These are phyloP conservation scores for Tympanoctomys barrerae DNA, from an alignment of 2,797 vertebrate genomes.

Conservation along the genomic window DNA sequence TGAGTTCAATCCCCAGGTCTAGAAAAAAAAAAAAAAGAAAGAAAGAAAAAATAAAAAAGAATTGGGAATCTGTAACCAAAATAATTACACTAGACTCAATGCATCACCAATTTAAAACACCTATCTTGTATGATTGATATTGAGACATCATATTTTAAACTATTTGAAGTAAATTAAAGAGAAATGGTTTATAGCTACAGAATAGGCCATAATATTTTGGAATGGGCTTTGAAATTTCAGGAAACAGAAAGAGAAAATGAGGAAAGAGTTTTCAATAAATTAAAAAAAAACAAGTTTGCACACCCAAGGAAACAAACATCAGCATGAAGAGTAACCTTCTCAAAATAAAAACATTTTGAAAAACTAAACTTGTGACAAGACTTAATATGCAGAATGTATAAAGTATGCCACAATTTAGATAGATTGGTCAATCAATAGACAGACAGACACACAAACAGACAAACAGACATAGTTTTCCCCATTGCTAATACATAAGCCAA, in stretches of 20 bases:
- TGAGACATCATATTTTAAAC: neutral
- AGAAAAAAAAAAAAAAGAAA: too few species aligned
- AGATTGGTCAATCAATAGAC: too few species aligned
- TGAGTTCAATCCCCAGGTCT: too few species aligned
- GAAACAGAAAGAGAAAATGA: neutral
- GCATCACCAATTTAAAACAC: neutral
- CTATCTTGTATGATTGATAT: neutral
- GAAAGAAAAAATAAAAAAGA: neutral
- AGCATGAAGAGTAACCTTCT: neutral
- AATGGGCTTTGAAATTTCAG: neutral
- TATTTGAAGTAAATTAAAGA: neutral
- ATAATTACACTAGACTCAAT: neutral
- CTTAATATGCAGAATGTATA: neutral
- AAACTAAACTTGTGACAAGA: neutral
- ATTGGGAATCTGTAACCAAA: neutral
- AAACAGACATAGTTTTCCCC: too few species aligned
- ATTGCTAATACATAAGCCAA: too few species aligned
- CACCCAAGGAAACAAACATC: neutral
- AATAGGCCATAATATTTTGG: neutral
- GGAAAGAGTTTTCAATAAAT: neutral
- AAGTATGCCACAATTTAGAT: neutral
- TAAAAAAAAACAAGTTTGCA: neutral
- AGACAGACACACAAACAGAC: too few species aligned
- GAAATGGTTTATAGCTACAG: neutral
- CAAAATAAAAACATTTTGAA: neutral